phyloP scores from a whole-genome alignment of 2,797 vertebrate genomes.

The Chelidonichthys spinosus region DNA sequence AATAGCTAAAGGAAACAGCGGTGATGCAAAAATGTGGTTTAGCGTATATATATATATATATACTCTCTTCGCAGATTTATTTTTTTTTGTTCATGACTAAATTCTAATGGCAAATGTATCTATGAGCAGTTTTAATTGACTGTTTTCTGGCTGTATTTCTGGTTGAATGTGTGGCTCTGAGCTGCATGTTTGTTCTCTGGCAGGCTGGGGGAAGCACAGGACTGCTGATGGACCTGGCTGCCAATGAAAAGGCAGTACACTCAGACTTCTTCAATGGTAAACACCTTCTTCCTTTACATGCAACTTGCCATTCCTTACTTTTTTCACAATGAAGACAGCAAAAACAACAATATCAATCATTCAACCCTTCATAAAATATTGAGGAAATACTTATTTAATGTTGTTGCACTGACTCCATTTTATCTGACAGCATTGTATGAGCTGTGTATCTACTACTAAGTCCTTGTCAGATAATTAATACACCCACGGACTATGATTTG shows the following conservation, averaged over 20 bases:
- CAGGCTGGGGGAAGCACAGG: conserved; percentile 86
- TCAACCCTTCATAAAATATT: neutral
- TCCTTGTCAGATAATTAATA: neutral
- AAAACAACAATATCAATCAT: neutral
- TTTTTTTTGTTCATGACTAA: neutral
- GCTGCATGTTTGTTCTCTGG: conserved; percentile 62
- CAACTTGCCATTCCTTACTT: neutral
- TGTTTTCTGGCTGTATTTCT: neutral
- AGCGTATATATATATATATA: neutral
- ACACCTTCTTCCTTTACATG: neutral
- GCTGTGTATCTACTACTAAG: neutral
- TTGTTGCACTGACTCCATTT: neutral
- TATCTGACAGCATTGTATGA: neutral
- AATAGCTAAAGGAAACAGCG: neutral
- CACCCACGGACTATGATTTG: neutral
- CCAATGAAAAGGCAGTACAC: conserved; percentile 92
- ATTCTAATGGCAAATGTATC: neutral
- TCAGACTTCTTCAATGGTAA: conserved; percentile 91
- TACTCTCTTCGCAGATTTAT: neutral
- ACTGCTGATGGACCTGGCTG: conserved; percentile 81
- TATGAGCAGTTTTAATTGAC: too few relatives aligned
- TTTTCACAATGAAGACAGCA: neutral
- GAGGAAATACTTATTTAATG: neutral
- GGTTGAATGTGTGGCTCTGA: conserved; percentile 26
- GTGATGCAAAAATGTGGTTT: neutral